A percentile compares a stretch with the other conserved stretches of the same genome.
These are phyloP conservation scores for Microctonus hyperodae DNA, from an alignment of 2,888 invertebrate species.

Conservation along the genomic window DNA sequence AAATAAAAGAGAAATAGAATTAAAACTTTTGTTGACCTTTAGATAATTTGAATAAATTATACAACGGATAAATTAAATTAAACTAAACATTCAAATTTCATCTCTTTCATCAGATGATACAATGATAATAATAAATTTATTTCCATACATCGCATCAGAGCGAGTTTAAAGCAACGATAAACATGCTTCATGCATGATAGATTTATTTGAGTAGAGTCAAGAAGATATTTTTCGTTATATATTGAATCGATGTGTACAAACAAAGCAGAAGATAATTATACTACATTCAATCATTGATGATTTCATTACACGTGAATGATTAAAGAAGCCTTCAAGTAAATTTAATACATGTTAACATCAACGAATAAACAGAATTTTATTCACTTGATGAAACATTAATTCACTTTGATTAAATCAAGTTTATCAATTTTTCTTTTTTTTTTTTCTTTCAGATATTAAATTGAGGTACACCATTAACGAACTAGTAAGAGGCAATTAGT, in stretches of 20 bases:
- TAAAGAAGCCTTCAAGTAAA: background rate
- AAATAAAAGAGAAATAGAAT: background rate
- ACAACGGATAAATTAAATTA: too few relatives aligned
- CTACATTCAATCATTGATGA: background rate
- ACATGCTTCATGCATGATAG: slow-evolving; percentile 21
- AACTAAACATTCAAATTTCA: background rate
- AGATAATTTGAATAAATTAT: too few relatives aligned
- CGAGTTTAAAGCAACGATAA: slow-evolving; percentile 7
- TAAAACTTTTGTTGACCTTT: background rate
- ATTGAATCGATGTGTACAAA: background rate
- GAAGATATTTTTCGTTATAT: background rate
- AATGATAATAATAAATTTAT: background rate
- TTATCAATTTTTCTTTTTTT: background rate
- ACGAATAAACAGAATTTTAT: too few relatives aligned
- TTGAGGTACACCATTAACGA: too few relatives aligned
- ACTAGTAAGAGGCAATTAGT: too few relatives aligned
- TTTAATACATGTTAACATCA: too few relatives aligned
- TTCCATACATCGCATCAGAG: background rate
- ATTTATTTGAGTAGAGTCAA: slow-evolving; percentile 7
- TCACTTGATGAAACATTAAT: background rate
- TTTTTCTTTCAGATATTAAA: too few relatives aligned
- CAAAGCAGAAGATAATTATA: background rate
- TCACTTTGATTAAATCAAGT: background rate
- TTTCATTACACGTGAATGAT: background rate
- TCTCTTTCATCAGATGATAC: background rate